These are phyloP conservation scores for Murina feae DNA, from an alignment of 2,113 vertebrate species.

Conservation along the genomic window DNA sequence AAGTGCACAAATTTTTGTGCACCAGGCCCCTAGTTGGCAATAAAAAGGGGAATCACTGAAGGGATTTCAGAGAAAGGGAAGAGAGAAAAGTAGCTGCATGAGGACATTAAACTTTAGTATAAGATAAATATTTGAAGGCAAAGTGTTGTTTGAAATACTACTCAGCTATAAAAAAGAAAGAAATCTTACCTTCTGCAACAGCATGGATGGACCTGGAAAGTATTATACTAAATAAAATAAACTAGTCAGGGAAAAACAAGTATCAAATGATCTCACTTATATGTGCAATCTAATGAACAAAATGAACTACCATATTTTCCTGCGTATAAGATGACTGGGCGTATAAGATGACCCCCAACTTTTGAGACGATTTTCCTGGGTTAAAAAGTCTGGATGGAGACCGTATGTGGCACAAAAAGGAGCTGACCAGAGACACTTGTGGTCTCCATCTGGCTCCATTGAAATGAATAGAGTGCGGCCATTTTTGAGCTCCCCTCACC, in stretches of 20 bases:
- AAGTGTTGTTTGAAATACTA: not conserved
- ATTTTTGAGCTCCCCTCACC: too few species aligned
- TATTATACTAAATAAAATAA: not conserved
- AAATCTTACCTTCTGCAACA: not conserved
- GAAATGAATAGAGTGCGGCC: too few species aligned
- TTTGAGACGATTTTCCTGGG: too few species aligned
- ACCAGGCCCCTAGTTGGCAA: too few species aligned
- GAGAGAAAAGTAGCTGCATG: not conserved
- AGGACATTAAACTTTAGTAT: not conserved
- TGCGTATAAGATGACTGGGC: too few species aligned
- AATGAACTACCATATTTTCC: too few species aligned
- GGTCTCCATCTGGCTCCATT: too few species aligned
- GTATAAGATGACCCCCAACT: too few species aligned
- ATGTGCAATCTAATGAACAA: not conserved
- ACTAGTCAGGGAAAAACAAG: not conserved
- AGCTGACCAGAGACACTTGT: too few species aligned
- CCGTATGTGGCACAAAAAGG: too few species aligned
- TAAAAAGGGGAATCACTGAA: not conserved
- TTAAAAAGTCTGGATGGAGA: too few species aligned
- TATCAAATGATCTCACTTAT: not conserved
- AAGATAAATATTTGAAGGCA: not conserved
- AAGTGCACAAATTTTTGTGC: too few species aligned
- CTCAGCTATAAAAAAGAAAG: not conserved
- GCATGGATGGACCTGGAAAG: not conserved
- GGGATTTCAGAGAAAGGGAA: not conserved